phyloP scores from a whole-genome alignment of 2,113 vertebrate genomes.

The Dolichotis patagonum region DNA sequence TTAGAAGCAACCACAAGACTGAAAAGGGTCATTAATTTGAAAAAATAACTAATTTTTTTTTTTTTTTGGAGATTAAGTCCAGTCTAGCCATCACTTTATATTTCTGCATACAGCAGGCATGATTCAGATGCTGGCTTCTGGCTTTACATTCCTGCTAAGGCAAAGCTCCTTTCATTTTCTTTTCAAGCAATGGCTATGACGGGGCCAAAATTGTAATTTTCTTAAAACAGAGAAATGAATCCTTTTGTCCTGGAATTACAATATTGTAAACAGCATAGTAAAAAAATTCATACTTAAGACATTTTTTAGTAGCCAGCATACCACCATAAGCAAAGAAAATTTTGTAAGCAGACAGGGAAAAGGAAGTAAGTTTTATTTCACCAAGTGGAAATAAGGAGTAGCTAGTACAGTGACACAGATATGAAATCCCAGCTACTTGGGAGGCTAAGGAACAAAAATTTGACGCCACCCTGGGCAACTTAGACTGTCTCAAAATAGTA shows the following conservation, averaged over 20 bases:
- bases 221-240: slow-evolving; percentile 33
- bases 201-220: background rate
- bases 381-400: background rate
- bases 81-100: background rate
- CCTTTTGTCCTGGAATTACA: background rate
- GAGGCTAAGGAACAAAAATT: background rate
- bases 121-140: background rate
- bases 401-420: background rate
- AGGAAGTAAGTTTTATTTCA: background rate
- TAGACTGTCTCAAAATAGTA: background rate
- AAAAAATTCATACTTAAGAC: background rate
- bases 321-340: background rate
- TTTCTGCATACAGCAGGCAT: background rate
- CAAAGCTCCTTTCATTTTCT: background rate
- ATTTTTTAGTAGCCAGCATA: background rate
- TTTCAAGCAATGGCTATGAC: background rate
- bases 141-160: background rate
- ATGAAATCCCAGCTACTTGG: background rate
- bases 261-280: background rate
- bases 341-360: background rate
- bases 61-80: background rate
- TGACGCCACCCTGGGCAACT: background rate
- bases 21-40: background rate
- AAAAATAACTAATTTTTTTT: background rate
- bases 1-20: background rate